Evolutionary conservation across 37 sponge, comb jelly and placozoan genomes (phyloP).

Genomic region (Amphimedon queenslandica): DNA sequence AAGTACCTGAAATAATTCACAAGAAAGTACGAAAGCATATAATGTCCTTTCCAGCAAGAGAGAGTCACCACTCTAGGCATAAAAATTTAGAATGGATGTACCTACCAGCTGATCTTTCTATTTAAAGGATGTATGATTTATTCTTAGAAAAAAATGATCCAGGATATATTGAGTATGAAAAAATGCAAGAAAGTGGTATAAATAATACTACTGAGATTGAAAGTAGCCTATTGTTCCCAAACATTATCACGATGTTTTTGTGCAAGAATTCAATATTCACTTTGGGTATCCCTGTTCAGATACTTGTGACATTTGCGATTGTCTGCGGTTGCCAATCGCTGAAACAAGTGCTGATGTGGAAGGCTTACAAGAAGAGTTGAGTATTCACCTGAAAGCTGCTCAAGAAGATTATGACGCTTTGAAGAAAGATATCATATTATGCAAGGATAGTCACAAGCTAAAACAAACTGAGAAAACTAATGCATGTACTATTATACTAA

Average conservation of each 20-base stretch:
- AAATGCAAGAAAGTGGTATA: conserved; percentile 4
- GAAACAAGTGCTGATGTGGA: conserved; percentile 7
- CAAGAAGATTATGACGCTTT: conserved; percentile 15
- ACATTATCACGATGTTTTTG: conserved; percentile 26
- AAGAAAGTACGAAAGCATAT: conserved; percentile 18
- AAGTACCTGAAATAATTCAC: not conserved
- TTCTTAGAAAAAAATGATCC: conserved; percentile 20
- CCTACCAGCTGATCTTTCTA: conserved; percentile 26
- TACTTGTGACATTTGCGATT: conserved; percentile 32
- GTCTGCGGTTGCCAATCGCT: not conserved
- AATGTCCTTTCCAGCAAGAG: conserved; percentile 6
- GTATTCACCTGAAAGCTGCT: conserved; percentile 8
- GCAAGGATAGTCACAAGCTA: too few species aligned
- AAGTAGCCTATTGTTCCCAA: conserved; percentile 40
- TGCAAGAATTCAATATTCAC: conserved; percentile 28
- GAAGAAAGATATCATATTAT: conserved; percentile 10
- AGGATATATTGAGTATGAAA: conserved; percentile 9
- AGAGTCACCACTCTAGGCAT: conserved; percentile 22
- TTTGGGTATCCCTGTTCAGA: conserved; percentile 26
- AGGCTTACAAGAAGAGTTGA: not conserved
- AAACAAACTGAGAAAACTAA: too few species aligned
- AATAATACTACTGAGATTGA: not conserved
- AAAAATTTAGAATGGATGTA: conserved; percentile 17
- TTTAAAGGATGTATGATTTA: conserved; percentile 10
- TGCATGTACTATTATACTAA: too few species aligned